Conservation (phyloP, 2,797 vertebrate species). For the Gambelia wislizenii region DNA sequence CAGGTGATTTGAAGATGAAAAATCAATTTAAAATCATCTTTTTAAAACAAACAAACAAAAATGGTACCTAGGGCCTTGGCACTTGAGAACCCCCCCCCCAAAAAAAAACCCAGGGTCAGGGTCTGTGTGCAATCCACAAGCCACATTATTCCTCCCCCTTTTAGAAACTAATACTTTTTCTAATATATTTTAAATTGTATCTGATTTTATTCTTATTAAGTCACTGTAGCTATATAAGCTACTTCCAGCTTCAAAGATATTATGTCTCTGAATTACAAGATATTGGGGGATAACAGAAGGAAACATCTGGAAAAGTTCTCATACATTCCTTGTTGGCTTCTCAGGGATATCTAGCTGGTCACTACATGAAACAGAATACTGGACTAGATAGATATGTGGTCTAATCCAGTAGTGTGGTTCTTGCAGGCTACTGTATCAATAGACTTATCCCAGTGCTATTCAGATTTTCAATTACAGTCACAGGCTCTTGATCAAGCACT, state of each 20-base stretch:
- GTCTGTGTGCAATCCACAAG: too few species aligned
- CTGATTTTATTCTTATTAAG: not conserved
- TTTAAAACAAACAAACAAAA: too few species aligned
- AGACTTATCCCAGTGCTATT: constrained; percentile 2
- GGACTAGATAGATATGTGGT: not conserved
- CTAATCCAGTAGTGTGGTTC: not conserved
- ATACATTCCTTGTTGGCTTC: not conserved
- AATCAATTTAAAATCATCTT: not conserved
- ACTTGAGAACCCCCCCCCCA: too few species aligned
- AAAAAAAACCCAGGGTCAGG: too few species aligned
- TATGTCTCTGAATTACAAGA: not conserved
- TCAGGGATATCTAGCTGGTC: not conserved
- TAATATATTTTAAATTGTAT: not conserved
- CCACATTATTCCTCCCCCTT: too few species aligned
- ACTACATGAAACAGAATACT: not conserved
- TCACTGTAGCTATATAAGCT: not conserved
- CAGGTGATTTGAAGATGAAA: not conserved
- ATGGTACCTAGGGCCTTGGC: too few species aligned
- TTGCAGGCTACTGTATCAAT: not conserved
- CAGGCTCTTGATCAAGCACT: not conserved
- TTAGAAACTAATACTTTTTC: not conserved
- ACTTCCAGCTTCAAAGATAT: not conserved
- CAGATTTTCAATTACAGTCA: not conserved
- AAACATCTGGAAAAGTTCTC: not conserved
- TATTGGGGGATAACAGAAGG: not conserved